Percentiles rank a stretch among this genome's conserved stretches.
Conservation (phyloP, 2,888 invertebrate species). For the Epinotia brunnichana region DNA sequence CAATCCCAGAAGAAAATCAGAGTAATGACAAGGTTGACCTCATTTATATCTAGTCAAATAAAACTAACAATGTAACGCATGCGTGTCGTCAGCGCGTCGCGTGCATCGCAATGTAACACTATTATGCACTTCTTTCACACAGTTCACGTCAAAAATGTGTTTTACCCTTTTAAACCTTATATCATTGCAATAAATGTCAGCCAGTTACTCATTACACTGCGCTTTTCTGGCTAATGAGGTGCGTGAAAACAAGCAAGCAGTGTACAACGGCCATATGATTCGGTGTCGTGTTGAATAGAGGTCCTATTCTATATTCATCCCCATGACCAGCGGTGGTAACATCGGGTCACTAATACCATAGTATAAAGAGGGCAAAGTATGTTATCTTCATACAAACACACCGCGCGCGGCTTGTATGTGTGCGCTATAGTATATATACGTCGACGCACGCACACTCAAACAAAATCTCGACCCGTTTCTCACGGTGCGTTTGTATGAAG, state of each 20-base stretch:
- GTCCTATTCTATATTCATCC: conserved; percentile 9
- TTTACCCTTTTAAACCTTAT: neutral
- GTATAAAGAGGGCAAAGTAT: no score
- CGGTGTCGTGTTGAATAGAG: neutral
- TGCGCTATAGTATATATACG: no score
- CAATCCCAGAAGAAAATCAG: neutral
- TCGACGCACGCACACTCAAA: no score
- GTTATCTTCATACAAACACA: no score
- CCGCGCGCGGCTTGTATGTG: no score
- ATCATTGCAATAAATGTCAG: neutral
- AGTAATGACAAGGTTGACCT: neutral
- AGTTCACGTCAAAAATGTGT: neutral
- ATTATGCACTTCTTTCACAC: neutral
- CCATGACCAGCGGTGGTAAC: neutral
- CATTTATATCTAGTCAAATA: neutral
- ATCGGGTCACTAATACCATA: conserved; percentile 13
- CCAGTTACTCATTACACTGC: neutral
- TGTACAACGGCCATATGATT: neutral
- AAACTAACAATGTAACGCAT: neutral
- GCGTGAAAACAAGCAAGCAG: neutral
- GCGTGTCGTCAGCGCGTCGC: neutral
- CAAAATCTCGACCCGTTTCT: no score
- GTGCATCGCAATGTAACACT: neutral
- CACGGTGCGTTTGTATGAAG: no score
- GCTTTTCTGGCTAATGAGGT: neutral